Evolutionary conservation across 1,140 invertebrate genomes (phyloP), one percentile per base, ranked within the genome.

Genomic region (Plectrocnemia conspersa): DNA sequence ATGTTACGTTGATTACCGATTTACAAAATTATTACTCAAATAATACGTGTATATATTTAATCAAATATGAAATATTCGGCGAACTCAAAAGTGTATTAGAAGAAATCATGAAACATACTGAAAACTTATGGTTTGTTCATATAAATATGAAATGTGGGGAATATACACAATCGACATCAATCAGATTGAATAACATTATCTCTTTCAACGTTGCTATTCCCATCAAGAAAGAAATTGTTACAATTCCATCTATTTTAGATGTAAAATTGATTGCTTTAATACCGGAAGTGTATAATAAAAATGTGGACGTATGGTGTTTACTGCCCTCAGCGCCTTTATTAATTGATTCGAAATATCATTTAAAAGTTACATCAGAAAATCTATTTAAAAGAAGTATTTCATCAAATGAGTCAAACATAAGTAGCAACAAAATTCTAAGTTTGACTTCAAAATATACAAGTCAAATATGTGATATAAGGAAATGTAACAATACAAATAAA

Each of bases 151-250:
- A 33, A 33, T 13, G 27, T 19, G 10, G 13, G 13, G 7, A 13
- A n/a, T 5, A 33, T 1, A 18, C n/a, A 29, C 11, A 19, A 5
- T n/a, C 25, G 1, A 33, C 27, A 2, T 47, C 15, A 13, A 33
- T 47, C 2, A 35, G n/a, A 19, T 11, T 47, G 15, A 46, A 9
- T 16, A 10, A 46, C 6, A 15, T 2, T 47, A 3, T 7, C 1
- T 13, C 32, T 47, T 15, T 47, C 10, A 47, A 33, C 18, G 22
- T 47, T 9, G 45, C 45, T 9, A 18, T 47, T 4, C 45, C 45
- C 27, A 19, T 33, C 11, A 11, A 21, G 22, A n/a, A 32, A 3
- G 35, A 46, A 29, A 15, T n/a, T n/a, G n/a, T 33, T 2, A 33
- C 2, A 11, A 19, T 47, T 21, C 27, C 27, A 2, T 5, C n/a